phyloP scores from a whole-genome alignment of 2,888 invertebrate genomes.

The Formica aserva region DNA sequence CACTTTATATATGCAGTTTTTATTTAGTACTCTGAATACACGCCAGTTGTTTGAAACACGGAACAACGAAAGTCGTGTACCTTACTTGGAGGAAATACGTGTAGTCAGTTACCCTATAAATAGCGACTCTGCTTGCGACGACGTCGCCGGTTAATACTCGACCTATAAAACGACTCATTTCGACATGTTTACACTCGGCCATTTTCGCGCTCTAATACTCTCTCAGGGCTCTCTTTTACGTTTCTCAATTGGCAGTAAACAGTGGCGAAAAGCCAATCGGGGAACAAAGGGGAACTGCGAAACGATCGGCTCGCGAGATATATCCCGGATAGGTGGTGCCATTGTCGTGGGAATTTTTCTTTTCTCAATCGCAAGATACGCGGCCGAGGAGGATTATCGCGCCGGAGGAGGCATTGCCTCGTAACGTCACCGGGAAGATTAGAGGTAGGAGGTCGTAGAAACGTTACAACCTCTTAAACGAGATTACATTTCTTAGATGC shows the following conservation, averaged over 20 bases:
- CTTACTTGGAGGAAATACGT: conserved; percentile 33
- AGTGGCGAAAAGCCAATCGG: conserved; percentile 57
- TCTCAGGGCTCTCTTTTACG: conserved; percentile 25
- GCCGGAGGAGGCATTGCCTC: conserved; percentile 51
- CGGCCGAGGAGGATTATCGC: conserved; percentile 36
- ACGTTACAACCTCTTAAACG: conserved; percentile 61
- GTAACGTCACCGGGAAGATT: conserved; percentile 55
- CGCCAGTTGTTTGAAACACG: background rate
- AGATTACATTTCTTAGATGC: conserved; percentile 59
- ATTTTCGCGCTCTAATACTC: conserved; percentile 53
- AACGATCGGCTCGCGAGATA: conserved; percentile 21
- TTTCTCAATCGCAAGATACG: conserved; percentile 26
- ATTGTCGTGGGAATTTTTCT: conserved; percentile 56
- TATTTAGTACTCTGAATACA: background rate
- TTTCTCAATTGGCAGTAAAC: conserved; percentile 62
- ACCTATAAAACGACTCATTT: conserved; percentile 64
- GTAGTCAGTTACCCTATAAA: conserved; percentile 54
- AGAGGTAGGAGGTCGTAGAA: conserved; percentile 51
- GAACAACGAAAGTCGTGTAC: background rate
- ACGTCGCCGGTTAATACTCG: conserved; percentile 54
- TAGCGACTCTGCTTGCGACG: background rate
- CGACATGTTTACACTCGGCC: conserved; percentile 57
- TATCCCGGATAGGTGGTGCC: conserved; percentile 40
- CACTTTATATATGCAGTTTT: background rate
- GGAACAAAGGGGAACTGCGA: conserved; percentile 57